Conservation (phyloP, 2,113 vertebrate species). For the Panthera tigris region DNA sequence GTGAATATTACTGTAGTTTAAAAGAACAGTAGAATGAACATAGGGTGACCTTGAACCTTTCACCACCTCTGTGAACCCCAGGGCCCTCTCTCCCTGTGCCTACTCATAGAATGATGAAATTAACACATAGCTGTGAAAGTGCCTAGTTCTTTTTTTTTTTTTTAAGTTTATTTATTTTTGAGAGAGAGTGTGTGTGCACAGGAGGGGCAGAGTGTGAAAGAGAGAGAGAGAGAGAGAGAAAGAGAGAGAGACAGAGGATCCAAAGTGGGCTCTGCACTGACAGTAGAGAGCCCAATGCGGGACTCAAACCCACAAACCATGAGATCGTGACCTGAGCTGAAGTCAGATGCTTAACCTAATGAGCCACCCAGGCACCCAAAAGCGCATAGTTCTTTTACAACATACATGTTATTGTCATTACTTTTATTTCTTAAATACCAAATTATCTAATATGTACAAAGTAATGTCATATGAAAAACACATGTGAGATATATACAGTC, state of each 20-base stretch:
- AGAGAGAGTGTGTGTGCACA: too few species aligned
- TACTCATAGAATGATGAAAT: not conserved
- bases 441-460: constrained; percentile 1
- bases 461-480: not conserved
- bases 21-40: not conserved
- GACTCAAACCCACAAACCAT: too few species aligned
- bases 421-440: constrained; percentile 39
- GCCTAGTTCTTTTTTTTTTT: too few species aligned
- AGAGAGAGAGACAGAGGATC: too few species aligned
- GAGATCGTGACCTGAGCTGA: too few species aligned
- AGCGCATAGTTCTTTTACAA: not conserved
- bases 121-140: not conserved
- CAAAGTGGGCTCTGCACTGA: too few species aligned
- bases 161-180: too few species aligned
- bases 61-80: not conserved
- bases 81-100: not conserved
- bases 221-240: too few species aligned
- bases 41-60: not conserved
- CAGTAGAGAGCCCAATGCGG: too few species aligned
- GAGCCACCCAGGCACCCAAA: too few species aligned
- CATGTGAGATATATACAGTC: not conserved
- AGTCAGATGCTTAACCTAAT: too few species aligned
- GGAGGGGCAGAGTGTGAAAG: too few species aligned
- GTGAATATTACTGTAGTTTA: not conserved
- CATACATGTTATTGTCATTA: not conserved